Conservation (phyloP, 2,113 vertebrate genomes). For the Ictalurus furcatus region DNA sequence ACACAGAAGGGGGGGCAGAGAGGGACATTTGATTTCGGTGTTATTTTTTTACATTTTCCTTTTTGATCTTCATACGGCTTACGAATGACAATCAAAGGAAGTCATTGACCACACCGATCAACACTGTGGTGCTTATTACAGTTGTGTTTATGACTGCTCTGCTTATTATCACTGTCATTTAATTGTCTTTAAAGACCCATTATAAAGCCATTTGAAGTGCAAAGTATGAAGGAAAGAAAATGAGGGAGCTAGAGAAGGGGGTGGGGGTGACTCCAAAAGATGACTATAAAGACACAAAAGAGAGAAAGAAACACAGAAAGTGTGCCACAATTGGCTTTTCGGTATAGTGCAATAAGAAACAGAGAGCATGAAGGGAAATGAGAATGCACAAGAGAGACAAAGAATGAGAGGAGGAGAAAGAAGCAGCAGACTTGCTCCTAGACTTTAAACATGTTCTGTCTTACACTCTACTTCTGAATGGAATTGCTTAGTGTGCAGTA, state of each 20-base stretch:
- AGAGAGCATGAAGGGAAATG: not conserved
- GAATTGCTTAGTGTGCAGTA: slow-evolving; percentile 39
- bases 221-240: not conserved
- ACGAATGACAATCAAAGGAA: slow-evolving; percentile 8
- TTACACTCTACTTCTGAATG: slow-evolving; percentile 36
- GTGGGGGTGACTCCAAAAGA: not conserved
- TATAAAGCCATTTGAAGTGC: slow-evolving; percentile 3
- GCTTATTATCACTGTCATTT: not conserved
- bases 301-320: not conserved
- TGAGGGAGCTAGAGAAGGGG: not conserved
- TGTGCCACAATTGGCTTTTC: not conserved
- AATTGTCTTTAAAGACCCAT: not conserved
- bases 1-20: not conserved
- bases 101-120: not conserved
- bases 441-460: slow-evolving; percentile 12
- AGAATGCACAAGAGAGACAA: slow-evolving; percentile 2
- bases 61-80: not conserved
- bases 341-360: not conserved
- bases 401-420: not conserved
- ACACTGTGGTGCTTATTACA: not conserved
- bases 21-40: not conserved
- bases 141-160: not conserved
- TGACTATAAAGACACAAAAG: slow-evolving; percentile 1
- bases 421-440: not conserved
- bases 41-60: not conserved